Percentiles rank a stretch among this genome's conserved stretches.
phyloP scores from a whole-genome alignment of 2,888 invertebrate species.

The Gastracanthus pulcherrimus region DNA sequence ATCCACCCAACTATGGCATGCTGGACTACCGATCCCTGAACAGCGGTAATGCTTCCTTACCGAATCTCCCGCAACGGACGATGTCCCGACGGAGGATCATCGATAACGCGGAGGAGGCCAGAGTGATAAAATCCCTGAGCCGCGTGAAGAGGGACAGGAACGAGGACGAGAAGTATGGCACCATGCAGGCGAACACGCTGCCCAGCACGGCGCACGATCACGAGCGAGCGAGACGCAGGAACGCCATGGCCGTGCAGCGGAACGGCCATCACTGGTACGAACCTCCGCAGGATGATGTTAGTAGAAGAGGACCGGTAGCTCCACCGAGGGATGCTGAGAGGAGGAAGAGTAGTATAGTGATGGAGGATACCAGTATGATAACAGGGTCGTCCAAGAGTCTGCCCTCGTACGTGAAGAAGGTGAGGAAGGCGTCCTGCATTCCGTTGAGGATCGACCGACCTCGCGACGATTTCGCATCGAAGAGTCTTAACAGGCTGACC shows the following conservation, averaged over 20 bases:
- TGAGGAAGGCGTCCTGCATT: conserved; percentile 67
- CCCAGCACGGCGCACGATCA: conserved; percentile 10
- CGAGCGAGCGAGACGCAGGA: conserved; percentile 1
- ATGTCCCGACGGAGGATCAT: conserved; percentile 73
- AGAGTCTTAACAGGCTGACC: conserved; percentile 41
- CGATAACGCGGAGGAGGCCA: conserved; percentile 64
- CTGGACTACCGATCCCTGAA: conserved; percentile 15
- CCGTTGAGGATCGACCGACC: conserved; percentile 62
- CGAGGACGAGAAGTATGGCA: background rate
- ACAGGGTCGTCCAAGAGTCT: conserved; percentile 66
- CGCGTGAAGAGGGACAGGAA: conserved; percentile 18
- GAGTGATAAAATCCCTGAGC: conserved; percentile 50
- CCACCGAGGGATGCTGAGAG: background rate
- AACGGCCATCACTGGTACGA: conserved; percentile 1
- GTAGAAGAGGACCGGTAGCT: background rate
- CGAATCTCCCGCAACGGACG: conserved; percentile 61
- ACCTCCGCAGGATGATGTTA: no score
- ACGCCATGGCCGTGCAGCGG: background rate
- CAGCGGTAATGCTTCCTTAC: conserved; percentile 7
- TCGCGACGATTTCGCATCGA: conserved; percentile 33
- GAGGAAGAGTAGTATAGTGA: background rate
- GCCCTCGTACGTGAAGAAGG: conserved; percentile 68
- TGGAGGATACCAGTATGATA: background rate
- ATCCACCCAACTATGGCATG: conserved; percentile 38
- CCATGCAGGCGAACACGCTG: conserved; percentile 27